phyloP scores from a whole-genome alignment of 2,888 invertebrate genomes.

The Xestobium rufovillosum region DNA sequence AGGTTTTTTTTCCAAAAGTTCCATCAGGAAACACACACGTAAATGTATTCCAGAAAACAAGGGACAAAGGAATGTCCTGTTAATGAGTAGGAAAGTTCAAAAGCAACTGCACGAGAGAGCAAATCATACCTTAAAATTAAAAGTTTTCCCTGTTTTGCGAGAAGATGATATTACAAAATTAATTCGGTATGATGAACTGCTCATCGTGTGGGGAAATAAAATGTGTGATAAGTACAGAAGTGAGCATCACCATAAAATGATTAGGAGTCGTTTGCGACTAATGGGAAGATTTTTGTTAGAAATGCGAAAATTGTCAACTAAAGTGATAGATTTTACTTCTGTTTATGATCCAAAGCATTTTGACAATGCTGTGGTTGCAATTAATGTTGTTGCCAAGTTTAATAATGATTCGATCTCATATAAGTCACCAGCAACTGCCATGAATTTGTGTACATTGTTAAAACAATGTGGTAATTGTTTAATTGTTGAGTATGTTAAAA shows the following conservation, averaged over 20 bases:
- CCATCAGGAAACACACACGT: conserved; percentile 20
- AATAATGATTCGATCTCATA: conserved; percentile 13
- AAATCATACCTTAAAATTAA: conserved; percentile 12
- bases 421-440: conserved; percentile 16
- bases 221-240: conserved; percentile 20
- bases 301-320: conserved; percentile 6
- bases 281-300: conserved; percentile 14
- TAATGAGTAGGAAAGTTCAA: conserved; percentile 15
- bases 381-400: conserved; percentile 12
- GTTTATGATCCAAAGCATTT: conserved; percentile 18
- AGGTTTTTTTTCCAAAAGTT: conserved; percentile 18
- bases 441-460: conserved; percentile 19
- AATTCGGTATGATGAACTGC: conserved; percentile 23
- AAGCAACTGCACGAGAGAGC: conserved; percentile 18
- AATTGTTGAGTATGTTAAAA: conserved; percentile 17
- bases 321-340: conserved; percentile 12
- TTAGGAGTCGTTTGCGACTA: conserved; percentile 11
- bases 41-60: conserved; percentile 17
- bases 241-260: conserved; percentile 20
- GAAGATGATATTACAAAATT: conserved; percentile 20
- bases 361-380: conserved; percentile 12
- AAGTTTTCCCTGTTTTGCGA: conserved; percentile 21
- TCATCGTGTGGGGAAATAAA: conserved; percentile 23
- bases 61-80: conserved; percentile 17
- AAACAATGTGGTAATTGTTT: conserved; percentile 18